Evolutionary conservation across 2,888 invertebrate genomes (phyloP), one percentile per base, ranked within the genome.

Genomic region (Trichacis sp.): DNA sequence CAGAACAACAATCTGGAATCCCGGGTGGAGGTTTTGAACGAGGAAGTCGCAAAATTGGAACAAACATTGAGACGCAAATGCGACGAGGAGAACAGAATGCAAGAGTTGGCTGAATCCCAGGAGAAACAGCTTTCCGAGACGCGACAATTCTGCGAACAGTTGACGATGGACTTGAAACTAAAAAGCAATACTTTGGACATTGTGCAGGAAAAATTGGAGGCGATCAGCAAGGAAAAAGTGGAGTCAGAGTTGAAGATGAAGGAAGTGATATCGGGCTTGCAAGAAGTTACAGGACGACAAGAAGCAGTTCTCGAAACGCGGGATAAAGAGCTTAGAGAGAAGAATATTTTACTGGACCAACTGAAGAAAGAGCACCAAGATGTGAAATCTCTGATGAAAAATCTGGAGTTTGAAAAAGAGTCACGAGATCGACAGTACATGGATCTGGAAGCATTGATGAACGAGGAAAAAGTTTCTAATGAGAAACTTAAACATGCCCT

Each of bases 211-310:
- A 76, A 77, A 52, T 33, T 75, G 11, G 73, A 77, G 17, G 55
- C 61, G 4, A 2, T 64, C 50, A 65, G 49, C 42, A 51, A 71
- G 53, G 73, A 73, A 9, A 73, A 74, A 52, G 48, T 73, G 17
- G 70, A 71, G 12, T 70, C 68, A 0, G 77, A 81, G 49, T 51
- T 70, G 3, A 76, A 73, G 51, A 57, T 79, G 63, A 76, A 79
- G 9, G 79, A 79, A 49, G 45, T 78, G 1, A 75, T 80, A 33
- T 30, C 65, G 1, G 76, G 73, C 67, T 53, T 80, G 2, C 75
- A 80, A 19, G 73, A 80, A 55, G 68, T 76, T 3, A 72, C 70
- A 42, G 24, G 55, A 8, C 75, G 71, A 40, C 81, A 79, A 18
- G 76, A 76, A 24, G 69, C 69, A 9, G 71, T 75, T 8, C 49